Evolutionary conservation across 2,888 invertebrate genomes (phyloP).

Genomic region (Hermaeophaga mercurialis): DNA sequence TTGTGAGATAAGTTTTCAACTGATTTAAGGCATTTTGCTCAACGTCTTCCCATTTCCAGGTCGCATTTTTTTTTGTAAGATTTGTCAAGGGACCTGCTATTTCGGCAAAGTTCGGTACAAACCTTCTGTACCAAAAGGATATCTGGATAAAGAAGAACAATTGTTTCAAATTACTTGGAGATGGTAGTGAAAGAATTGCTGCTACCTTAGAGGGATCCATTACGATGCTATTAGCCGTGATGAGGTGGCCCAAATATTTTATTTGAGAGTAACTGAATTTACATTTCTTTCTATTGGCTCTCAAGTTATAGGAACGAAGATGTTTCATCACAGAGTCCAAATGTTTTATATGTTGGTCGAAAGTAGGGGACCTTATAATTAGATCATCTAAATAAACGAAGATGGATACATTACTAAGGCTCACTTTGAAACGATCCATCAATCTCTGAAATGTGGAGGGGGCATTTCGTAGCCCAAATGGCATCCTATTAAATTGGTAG

Average conservation of each 20-base stretch:
- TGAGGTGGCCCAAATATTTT: conserved; percentile 29
- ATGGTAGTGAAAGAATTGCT: conserved; percentile 27
- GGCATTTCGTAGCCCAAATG: conserved; percentile 36
- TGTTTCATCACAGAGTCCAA: conserved; percentile 29
- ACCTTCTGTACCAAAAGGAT: conserved; percentile 35
- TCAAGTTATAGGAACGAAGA: conserved; percentile 27
- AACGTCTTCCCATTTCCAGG: conserved; percentile 22
- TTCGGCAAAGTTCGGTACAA: conserved; percentile 31
- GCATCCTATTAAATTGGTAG: conserved; percentile 36
- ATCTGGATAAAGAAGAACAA: conserved; percentile 40
- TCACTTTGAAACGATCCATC: conserved; percentile 32
- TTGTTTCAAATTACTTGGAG: conserved; percentile 23
- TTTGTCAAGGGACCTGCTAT: conserved; percentile 29
- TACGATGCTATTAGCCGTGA: conserved; percentile 32
- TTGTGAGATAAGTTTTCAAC: conserved; percentile 30
- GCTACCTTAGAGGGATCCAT: conserved; percentile 32
- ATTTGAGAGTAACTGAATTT: conserved; percentile 27
- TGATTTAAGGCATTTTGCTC: conserved; percentile 31
- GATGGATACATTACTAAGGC: conserved; percentile 26
- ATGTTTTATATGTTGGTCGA: conserved; percentile 38
- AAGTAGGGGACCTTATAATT: conserved; percentile 23
- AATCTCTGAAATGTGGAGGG: conserved; percentile 37
- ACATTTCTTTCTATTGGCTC: conserved; percentile 34
- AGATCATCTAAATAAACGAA: conserved; percentile 36
- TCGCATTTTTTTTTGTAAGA: conserved; percentile 28